Base-by-base conservation (phyloP, 2,113 vertebrate species). In the Capreolus pygargus region DNA sequence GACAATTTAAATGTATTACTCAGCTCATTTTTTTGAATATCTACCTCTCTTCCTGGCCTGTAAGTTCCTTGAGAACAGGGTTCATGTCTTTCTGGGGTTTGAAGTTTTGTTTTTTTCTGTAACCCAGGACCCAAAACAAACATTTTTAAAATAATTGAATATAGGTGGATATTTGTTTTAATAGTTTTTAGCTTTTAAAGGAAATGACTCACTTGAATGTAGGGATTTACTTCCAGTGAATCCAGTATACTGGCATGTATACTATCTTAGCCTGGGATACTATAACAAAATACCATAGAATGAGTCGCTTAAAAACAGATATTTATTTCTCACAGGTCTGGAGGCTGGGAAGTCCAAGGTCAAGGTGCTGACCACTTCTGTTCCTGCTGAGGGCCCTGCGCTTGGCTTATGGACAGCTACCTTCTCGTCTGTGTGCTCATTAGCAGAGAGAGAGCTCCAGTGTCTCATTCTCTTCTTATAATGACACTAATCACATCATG, bases 141-240 rank as follows among this genome's bases (percentile, higher is more conserved):
- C 19, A 54, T 91, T 47, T 89, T 93, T 82, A 82, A 47, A 82
- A 89, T 9, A 89, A 89, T 25, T 97, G 45, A 84, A 91, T 86
- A n/a, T 70, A 86, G 10, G 21, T 93, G 23, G 36, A 57, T 82
- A 33, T 90, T 86, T 67, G 23, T 43, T 67, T 82, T 61, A 85
- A 92, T 61, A 85, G 27, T 89, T 74, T 95, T 33, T 21, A 82
- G n/a, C 27, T 74, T 61, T 86, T 86, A 81, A 92, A 86, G 45
- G 88, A 88, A 89, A 81, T 33, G 25, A 61, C 30, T 89, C 84
- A 79, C 43, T 50, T 74, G 54, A 67, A 90, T 89, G 50, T 17
- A 89, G 89, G n/a, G 50, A 64, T 92, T 95, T 76, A 54, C 50
- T 52, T 85, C 67, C 67, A 70, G 67, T 36, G 23, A 39, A 70